Percentiles rank a stretch among this genome's conserved stretches.
These are phyloP conservation scores for Solenodon paradoxus DNA, from an alignment of 2,113 vertebrate species.

Conservation along the genomic window DNA sequence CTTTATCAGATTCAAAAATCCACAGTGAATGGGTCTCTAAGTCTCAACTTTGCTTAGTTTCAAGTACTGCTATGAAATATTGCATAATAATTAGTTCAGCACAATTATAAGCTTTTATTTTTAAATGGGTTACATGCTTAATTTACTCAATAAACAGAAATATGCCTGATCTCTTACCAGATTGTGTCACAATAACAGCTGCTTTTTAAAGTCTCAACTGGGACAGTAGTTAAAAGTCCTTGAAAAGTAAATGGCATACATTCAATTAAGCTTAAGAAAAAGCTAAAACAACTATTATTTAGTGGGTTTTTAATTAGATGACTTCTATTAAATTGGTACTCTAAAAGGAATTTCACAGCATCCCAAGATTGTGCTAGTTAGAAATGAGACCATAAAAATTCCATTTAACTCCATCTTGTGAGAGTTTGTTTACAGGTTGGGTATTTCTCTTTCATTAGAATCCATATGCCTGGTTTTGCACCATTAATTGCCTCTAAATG, in stretches of 20 bases:
- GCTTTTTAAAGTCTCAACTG: slow-evolving; percentile 75
- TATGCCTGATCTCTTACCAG: slow-evolving; percentile 70
- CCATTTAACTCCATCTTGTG: slow-evolving; percentile 2
- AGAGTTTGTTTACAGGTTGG: background rate
- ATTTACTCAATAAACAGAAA: slow-evolving; percentile 73
- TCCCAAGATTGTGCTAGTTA: slow-evolving; percentile 8
- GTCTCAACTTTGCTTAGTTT: slow-evolving; percentile 73
- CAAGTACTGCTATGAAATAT: slow-evolving; percentile 72
- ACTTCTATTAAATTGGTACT: slow-evolving; percentile 56
- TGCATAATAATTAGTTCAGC: slow-evolving; percentile 69
- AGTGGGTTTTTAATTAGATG: slow-evolving; percentile 66
- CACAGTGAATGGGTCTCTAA: slow-evolving; percentile 36
- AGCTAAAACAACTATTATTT: slow-evolving; percentile 68
- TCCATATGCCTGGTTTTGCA: background rate
- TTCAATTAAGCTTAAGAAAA: slow-evolving; percentile 75
- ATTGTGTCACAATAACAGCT: slow-evolving; percentile 69
- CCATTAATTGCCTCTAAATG: background rate
- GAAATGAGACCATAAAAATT: slow-evolving; percentile 23
- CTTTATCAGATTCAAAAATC: slow-evolving; percentile 53
- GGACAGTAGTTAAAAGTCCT: slow-evolving; percentile 78
- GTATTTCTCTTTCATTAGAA: background rate
- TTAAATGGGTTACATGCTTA: slow-evolving; percentile 65
- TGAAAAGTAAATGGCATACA: slow-evolving; percentile 78
- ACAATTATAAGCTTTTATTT: slow-evolving; percentile 63
- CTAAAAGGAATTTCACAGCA: slow-evolving; percentile 46